Base-by-base conservation (phyloP, 2,113 vertebrate genomes). In the Ochotona curzoniae region DNA sequence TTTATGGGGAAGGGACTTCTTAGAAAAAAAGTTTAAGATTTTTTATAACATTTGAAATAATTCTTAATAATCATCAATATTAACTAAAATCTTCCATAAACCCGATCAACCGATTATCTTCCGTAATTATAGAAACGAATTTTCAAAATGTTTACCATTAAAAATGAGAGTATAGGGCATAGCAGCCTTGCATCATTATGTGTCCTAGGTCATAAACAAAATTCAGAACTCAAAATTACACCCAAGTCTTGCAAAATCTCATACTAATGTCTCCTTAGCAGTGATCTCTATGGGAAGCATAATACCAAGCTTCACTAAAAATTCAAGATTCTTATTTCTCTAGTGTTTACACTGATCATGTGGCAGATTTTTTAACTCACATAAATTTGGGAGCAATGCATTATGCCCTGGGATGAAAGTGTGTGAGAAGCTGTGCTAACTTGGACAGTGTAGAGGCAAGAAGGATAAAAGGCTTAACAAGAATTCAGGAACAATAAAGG, bases 1-100 rank as follows among this genome's bases (percentile, higher is more conserved):
- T 51, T 5, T 49, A 54, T 10, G 6, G 14, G 17, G 2, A 2
- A 87, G n/a, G n/a, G 30, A 0, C 3, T 11, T 1, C 1, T 10
- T 15, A 54, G 25, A 80, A 61, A 7, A 23, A 69, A 75, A 51
- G 8, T 86, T 5, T 54, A 60, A 1, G 17, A 21, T 61, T 83
- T 35, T 69, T 13, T 73, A 2, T 26, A 73, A 87, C 20, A 78
- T 49, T 78, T 75, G 25, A 80, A 75, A 38, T 17, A 14, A 75
- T 66, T 2, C 28, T n/a, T 15, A n/a, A 47, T 13, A 17, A 69
- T 76, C 47, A 30, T 35, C 25, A 30, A 11, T 11, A 44, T 26
- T 23, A 87, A 9, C 32, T 17, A 32, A 2, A 63, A 20, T 57
- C 49, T 80, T 87, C 30, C 75, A 21, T 38, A 30, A 73, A 49